These are phyloP conservation scores for Hycleus cichorii DNA, from an alignment of 1,140 invertebrate genomes.

Conservation along the genomic window DNA sequence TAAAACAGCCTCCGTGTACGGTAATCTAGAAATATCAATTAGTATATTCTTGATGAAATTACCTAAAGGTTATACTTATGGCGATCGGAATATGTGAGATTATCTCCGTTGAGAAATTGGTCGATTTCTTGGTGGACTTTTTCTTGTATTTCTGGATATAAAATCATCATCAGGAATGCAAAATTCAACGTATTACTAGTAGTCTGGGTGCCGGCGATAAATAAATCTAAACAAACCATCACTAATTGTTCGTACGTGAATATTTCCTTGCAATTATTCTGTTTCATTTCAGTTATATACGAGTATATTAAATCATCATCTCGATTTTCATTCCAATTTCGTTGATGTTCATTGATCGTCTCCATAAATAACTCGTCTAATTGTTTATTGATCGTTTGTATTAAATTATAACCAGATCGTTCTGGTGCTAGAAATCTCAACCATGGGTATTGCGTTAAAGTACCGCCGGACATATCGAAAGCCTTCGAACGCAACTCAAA, in stretches of 20 bases:
- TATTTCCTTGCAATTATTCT: slow-evolving; percentile 16
- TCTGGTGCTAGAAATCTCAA: slow-evolving; percentile 59
- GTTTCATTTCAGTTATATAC: slow-evolving; percentile 62
- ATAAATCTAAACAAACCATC: slow-evolving; percentile 71
- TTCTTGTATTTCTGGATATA: slow-evolving; percentile 69
- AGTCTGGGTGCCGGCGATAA: slow-evolving; percentile 77
- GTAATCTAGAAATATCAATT: slow-evolving; percentile 42
- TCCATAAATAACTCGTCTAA: slow-evolving; percentile 51
- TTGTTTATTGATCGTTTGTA: slow-evolving; percentile 55
- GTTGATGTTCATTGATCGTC: slow-evolving; percentile 54
- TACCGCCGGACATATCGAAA: slow-evolving; percentile 64
- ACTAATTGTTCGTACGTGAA: slow-evolving; percentile 52
- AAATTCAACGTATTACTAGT: slow-evolving; percentile 71
- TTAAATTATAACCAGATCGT: slow-evolving; percentile 57
- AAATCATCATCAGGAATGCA: slow-evolving; percentile 67
- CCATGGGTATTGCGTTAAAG: slow-evolving; percentile 62
- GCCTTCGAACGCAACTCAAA: slow-evolving; percentile 53
- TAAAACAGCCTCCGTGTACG: slow-evolving; percentile 54
- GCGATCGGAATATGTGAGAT: neutral
- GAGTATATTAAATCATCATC: slow-evolving; percentile 68
- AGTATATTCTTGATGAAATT: too few species aligned
- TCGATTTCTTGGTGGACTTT: slow-evolving; percentile 78
- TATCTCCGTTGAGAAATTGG: slow-evolving; percentile 52
- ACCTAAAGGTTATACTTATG: neutral
- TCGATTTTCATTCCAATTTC: slow-evolving; percentile 42